These are phyloP conservation scores for Vanacampus margaritifer DNA, from an alignment of 2,113 vertebrate genomes.

Conservation along the genomic window DNA sequence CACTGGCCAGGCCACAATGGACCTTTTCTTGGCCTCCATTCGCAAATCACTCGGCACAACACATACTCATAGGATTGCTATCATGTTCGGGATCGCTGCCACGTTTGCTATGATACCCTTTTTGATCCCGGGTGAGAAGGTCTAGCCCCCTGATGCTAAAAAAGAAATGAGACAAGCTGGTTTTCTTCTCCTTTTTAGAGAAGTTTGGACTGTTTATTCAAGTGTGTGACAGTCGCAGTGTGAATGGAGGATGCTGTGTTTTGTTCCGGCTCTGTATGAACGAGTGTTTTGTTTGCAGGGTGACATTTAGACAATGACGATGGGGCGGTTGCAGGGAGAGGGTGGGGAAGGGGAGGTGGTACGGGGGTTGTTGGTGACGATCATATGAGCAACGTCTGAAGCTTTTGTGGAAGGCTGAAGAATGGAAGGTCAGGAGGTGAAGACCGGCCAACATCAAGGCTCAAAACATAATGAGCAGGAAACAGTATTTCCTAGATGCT, in stretches of 20 bases:
- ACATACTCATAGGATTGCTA: slow-evolving; percentile 24
- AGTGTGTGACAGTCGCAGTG: slow-evolving; percentile 56
- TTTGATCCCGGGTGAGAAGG: slow-evolving; percentile 66
- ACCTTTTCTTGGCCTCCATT: slow-evolving; percentile 52
- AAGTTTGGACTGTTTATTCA: slow-evolving; percentile 42
- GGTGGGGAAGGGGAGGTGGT: neutral
- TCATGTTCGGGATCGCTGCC: slow-evolving; percentile 54
- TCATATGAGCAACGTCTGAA: slow-evolving; percentile 51
- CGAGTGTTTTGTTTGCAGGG: slow-evolving; percentile 55
- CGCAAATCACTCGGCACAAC: slow-evolving; percentile 33
- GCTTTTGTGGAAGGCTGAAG: slow-evolving; percentile 48
- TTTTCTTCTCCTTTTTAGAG: slow-evolving; percentile 8
- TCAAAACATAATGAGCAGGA: slow-evolving; percentile 11
- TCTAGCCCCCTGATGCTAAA: slow-evolving; percentile 33
- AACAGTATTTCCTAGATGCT: slow-evolving; percentile 13
- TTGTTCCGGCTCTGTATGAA: slow-evolving; percentile 58
- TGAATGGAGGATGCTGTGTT: slow-evolving; percentile 59
- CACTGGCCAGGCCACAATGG: slow-evolving; percentile 62
- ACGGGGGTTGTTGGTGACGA: slow-evolving; percentile 8
- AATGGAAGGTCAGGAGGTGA: slow-evolving; percentile 56
- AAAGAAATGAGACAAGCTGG: slow-evolving; percentile 23
- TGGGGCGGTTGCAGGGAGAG: slow-evolving; percentile 27
- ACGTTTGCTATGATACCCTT: slow-evolving; percentile 62
- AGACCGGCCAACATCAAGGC: slow-evolving; percentile 37
- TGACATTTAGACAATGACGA: slow-evolving; percentile 63